Conservation (phyloP, 2,888 invertebrate genomes). For the Orthosia cruda region DNA sequence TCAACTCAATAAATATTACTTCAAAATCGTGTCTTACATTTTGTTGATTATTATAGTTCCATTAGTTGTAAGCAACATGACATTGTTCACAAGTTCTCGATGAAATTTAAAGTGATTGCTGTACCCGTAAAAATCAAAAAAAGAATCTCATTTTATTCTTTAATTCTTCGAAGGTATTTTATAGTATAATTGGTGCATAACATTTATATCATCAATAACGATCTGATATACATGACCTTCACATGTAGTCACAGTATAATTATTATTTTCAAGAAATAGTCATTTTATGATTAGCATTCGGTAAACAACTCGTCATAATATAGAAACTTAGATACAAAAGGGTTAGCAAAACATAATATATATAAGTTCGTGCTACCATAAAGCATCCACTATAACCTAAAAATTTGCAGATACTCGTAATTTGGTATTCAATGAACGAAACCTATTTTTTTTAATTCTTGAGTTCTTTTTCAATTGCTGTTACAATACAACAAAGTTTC, state of each 20-base stretch:
- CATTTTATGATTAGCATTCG: background rate
- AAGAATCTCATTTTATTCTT: too few relatives aligned
- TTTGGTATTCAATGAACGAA: conserved; percentile 30
- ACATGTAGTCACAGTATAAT: too few relatives aligned
- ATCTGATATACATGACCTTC: too few relatives aligned
- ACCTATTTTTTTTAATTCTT: conserved; percentile 11
- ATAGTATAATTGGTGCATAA: background rate
- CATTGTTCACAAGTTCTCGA: background rate
- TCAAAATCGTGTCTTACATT: background rate
- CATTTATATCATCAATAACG: background rate
- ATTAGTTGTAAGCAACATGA: background rate
- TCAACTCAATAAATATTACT: background rate
- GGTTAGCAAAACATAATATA: background rate
- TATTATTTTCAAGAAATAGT: too few relatives aligned
- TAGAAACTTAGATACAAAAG: too few relatives aligned
- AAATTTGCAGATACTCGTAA: conserved; percentile 11
- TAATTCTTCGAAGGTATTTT: too few relatives aligned
- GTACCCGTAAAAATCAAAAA: background rate
- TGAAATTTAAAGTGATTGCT: background rate
- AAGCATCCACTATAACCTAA: background rate
- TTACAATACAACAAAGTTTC: background rate
- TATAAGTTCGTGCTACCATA: background rate
- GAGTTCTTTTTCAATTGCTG: background rate
- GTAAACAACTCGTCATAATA: background rate
- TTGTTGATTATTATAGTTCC: conserved; percentile 3